Conservation (phyloP, 2,888 invertebrate species). For the Chymomyza procnemis region DNA sequence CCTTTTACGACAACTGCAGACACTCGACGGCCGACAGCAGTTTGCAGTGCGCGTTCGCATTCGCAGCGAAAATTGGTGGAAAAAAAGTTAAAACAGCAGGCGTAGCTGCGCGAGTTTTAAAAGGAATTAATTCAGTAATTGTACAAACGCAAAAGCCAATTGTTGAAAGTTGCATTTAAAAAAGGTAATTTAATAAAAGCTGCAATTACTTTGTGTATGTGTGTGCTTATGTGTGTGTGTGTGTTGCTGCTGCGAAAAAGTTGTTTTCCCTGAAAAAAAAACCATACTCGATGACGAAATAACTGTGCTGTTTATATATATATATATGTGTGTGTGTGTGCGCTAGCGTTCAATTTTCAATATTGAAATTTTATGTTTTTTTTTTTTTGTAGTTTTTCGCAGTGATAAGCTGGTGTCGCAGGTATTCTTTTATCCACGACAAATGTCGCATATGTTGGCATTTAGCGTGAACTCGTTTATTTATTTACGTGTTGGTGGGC, state of each 20-base stretch:
- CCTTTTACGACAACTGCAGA: neutral
- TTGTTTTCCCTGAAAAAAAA: conserved; percentile 66
- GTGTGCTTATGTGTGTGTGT: conserved; percentile 10
- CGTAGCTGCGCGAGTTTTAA: conserved; percentile 34
- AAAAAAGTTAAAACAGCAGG: conserved; percentile 8
- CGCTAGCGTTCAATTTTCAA: conserved; percentile 15
- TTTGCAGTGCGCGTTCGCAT: conserved; percentile 4
- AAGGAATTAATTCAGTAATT: conserved; percentile 37
- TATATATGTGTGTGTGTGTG: conserved; percentile 9
- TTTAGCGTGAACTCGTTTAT: conserved; percentile 36
- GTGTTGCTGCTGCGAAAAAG: conserved; percentile 45
- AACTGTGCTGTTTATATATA: neutral
- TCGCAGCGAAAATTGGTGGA: conserved; percentile 11
- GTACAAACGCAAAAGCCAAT: conserved; percentile 51
- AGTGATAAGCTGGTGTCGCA: conserved; percentile 48
- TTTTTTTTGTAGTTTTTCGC: conserved; percentile 47
- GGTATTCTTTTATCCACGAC: conserved; percentile 4
- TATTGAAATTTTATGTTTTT: conserved; percentile 47
- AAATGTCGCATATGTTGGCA: conserved; percentile 60
- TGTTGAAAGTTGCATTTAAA: conserved; percentile 55
- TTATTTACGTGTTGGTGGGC: conserved; percentile 41
- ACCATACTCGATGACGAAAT: conserved; percentile 62
- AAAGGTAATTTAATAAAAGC: conserved; percentile 55
- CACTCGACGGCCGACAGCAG: neutral
- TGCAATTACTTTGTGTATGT: neutral